Evolutionary conservation across 2,113 vertebrate species (phyloP).

Genomic region (Oreochromis aureus): DNA sequence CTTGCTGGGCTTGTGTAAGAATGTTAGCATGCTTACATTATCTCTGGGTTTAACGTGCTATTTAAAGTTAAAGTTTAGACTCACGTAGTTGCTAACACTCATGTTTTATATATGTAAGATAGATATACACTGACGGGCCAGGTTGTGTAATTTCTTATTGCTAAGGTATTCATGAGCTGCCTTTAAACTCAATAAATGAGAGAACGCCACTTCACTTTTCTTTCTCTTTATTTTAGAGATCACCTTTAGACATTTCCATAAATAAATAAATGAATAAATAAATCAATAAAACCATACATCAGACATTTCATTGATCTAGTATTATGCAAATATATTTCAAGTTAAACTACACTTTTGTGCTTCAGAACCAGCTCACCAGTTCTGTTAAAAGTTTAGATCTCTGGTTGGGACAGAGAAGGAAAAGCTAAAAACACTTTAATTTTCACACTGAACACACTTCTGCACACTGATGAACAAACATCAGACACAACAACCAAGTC

Average conservation of each 20-base stretch:
- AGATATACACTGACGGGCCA: neutral
- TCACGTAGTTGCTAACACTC: neutral
- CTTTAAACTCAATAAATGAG: neutral
- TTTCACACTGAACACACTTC: neutral
- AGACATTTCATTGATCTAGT: neutral
- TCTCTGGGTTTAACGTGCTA: neutral
- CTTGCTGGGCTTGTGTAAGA: neutral
- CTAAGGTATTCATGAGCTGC: neutral
- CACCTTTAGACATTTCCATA: neutral
- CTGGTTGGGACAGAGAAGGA: neutral
- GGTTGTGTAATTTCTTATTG: neutral
- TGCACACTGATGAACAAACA: neutral
- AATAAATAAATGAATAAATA: neutral
- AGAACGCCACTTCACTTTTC: neutral
- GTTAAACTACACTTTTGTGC: neutral
- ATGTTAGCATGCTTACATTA: neutral
- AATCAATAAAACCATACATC: too few species aligned
- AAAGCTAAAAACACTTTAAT: neutral
- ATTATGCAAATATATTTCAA: neutral
- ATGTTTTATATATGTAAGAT: neutral
- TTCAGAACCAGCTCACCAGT: neutral
- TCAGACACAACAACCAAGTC: neutral
- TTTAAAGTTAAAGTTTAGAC: neutral
- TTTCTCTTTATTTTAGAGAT: neutral
- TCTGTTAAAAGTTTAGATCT: neutral